Evolutionary conservation across 2,888 invertebrate species (phyloP), one percentile per base, ranked within the genome.

Genomic region (Andrena minutula): DNA sequence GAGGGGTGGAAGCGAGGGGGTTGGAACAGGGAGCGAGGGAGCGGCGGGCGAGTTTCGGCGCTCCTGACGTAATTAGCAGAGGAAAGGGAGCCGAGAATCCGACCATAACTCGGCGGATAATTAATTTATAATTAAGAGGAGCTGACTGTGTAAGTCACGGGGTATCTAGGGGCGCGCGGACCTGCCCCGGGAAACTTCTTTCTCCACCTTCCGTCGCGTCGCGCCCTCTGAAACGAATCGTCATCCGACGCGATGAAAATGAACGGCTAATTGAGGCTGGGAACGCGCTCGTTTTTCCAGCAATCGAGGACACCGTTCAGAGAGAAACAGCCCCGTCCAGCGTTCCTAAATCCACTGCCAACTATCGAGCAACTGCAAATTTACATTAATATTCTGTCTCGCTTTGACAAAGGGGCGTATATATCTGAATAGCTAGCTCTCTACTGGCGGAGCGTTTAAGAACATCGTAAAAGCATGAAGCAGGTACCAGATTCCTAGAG

Each of bases 111-210:
- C 74, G 77, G 53, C 66, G 84, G 84, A 89, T 89, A 89, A 89
- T 89, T 89, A 88, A 86, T 89, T 89, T 88, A 86, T 86, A 89
- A 89, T 90, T 90, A 89, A 88, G 82, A 84, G 80, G 63, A 71
- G 74, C 76, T 56, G 75, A 73, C 76, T 63, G 75, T 53, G 53
- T 26, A 49, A 75, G 78, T 80, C 64, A 63, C 58, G 66, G 30
- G 73, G 72, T 68, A 60, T 64, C 61, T 68, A 41, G 30, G 32
- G 7, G 51, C 30, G n/a, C 26, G 49, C 35, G 65, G n/a, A 28
- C 30, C 49, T 65, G 41, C 41, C 20, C n/a, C 26, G 49, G 41
- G 12, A 56, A 63, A 32, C 73, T 66, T 68, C 61, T 72, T 56
- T 58, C 53, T n/a, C n/a, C 10, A 6, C 32, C 32, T 53, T 64